A percentile compares a stretch with the other conserved stretches of the same genome.
Conservation (phyloP, 2,797 vertebrate genomes). For the Pipistrellus pygmaeus region DNA sequence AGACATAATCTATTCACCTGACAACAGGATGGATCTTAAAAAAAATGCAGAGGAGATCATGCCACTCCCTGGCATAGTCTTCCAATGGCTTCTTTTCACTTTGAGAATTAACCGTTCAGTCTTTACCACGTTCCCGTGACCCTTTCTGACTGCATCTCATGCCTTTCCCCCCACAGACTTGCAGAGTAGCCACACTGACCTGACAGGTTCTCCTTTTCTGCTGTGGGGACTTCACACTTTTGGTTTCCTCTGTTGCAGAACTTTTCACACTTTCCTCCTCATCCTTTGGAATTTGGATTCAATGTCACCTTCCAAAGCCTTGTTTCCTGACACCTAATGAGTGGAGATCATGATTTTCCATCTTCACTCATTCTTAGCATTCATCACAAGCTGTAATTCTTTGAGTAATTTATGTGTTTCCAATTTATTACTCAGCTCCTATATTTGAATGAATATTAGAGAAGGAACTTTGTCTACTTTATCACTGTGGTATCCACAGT, state of each 20-base stretch:
- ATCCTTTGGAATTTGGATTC: not conserved
- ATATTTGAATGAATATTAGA: not conserved
- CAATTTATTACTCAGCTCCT: not conserved
- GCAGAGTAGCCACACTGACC: not conserved
- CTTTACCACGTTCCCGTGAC: not conserved
- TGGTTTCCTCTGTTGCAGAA: not conserved
- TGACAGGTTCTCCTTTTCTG: not conserved
- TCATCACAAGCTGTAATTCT: not conserved
- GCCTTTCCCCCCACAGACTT: not conserved
- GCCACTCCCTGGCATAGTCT: not conserved
- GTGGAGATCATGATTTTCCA: not conserved
- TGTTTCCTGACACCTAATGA: not conserved
- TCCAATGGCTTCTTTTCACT: not conserved
- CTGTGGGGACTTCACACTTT: not conserved
- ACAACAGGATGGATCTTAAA: constrained; percentile 44
- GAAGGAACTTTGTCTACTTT: not conserved
- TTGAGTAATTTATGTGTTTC: not conserved
- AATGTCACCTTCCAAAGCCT: not conserved
- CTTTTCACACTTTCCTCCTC: not conserved
- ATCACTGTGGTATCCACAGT: too few species aligned
- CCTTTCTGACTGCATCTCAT: not conserved
- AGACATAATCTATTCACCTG: not conserved
- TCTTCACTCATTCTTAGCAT: not conserved
- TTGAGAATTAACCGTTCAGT: not conserved
- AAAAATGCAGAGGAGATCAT: not conserved